These are phyloP conservation scores for Burhinus bistriatus DNA, from an alignment of 2,113 vertebrate species.

Conservation along the genomic window DNA sequence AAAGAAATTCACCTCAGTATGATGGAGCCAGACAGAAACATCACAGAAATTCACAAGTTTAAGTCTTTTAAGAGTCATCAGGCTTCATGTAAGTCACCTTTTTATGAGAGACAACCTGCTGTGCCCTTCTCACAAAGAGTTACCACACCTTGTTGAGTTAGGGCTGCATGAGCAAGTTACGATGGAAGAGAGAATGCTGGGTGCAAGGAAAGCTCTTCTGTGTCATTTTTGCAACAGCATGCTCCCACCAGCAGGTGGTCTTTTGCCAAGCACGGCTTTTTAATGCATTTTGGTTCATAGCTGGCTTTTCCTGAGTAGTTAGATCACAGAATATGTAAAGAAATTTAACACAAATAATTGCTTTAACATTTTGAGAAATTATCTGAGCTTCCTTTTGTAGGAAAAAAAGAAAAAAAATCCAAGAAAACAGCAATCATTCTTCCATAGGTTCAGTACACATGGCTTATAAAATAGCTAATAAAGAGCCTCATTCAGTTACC, in stretches of 20 bases:
- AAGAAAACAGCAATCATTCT: background rate
- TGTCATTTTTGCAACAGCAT: background rate
- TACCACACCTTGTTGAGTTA: background rate
- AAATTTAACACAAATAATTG: background rate
- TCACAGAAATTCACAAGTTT: background rate
- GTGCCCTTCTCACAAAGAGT: background rate
- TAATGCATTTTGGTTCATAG: background rate
- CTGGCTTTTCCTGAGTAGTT: background rate
- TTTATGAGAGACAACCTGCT: background rate
- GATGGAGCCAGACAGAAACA: background rate
- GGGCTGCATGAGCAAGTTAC: fast-evolving
- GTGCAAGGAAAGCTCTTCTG: background rate
- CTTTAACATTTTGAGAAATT: background rate
- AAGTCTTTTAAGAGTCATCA: background rate
- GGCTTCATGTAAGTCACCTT: background rate
- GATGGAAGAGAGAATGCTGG: background rate
- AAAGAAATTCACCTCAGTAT: background rate
- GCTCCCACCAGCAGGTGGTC: background rate
- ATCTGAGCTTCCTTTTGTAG: background rate
- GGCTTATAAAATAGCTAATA: background rate
- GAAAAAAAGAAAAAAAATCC: background rate
- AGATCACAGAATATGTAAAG: background rate
- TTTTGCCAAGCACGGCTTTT: background rate
- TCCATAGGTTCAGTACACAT: background rate
- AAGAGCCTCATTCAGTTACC: background rate